Base-by-base conservation (phyloP, 2,888 invertebrate species). In the Drosophila histrio region DNA sequence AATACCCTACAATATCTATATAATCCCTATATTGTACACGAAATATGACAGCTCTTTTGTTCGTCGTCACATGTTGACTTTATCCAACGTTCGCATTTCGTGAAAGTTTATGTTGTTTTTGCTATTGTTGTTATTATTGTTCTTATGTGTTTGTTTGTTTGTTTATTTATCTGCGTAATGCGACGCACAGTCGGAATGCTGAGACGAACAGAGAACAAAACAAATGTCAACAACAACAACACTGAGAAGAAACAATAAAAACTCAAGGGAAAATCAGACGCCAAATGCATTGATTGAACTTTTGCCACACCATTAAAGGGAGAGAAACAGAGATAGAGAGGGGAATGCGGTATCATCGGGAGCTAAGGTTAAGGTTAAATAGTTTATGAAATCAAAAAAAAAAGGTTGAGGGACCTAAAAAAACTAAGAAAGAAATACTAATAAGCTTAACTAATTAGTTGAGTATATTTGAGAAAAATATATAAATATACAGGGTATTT, bases 131-230 rank as follows among this genome's bases (percentile, higher is more conserved):
- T 15, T 15, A 0, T 62, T 62, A 19, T 32, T 60, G 22, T 47
- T 57, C 9, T 49, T 70, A 24, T 26, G 39, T 34, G 24, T 46
- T 56, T 61, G 62, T 54, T 26, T 44, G 38, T 53, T 58, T 67
- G 41, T 61, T 58, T 73, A 47, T 73, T 72, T 72, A 72, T 72
- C 68, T 73, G 68, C 62, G 74, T 72, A 72, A 73, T 73, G 68
- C 58, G 68, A 73, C 58, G 56, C 56, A 54, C 62, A 68, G 68
- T 74, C 62, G 46, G 58, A 67, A 73, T 73, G 68, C 67, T 68
- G 67, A 44, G 57, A 24, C 5, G n/a, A 5, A 17, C 36, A 17
- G 17, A 62, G 43, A 53, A 52, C 32, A 32, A 69, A 61, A 69
- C 49, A 61, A 41, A 24, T 15, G 11, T n/a, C 72, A 49, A 34